Conservation (phyloP, 2,797 vertebrate species). For the Siniperca obscura region DNA sequence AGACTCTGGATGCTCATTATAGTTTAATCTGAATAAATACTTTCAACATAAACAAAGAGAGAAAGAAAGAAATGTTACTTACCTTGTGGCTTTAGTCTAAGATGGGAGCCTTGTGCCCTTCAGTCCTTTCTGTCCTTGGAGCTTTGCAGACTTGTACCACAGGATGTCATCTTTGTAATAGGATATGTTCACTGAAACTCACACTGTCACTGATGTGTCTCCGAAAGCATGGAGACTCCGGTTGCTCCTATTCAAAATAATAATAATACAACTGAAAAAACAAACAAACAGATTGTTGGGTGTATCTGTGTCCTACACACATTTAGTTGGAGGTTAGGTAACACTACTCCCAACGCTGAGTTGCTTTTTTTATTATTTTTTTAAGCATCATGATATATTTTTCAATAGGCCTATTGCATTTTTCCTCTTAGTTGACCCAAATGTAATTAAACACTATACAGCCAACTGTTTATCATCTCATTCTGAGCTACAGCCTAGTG, state of each 20-base stretch:
- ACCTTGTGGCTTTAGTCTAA: constrained; percentile 48
- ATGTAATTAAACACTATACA: background rate
- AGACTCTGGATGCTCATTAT: background rate
- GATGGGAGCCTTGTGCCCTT: constrained; percentile 37
- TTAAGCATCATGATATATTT: background rate
- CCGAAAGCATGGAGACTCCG: constrained; percentile 18
- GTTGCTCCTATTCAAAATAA: constrained; percentile 6
- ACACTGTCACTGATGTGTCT: constrained; percentile 61
- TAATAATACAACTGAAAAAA: background rate
- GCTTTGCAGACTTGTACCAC: constrained; percentile 40
- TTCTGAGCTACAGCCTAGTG: background rate
- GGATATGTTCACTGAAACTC: constrained; percentile 73
- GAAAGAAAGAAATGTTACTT: background rate
- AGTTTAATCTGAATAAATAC: background rate
- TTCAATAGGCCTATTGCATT: background rate
- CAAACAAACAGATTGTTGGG: background rate
- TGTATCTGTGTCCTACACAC: background rate
- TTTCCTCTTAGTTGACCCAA: background rate
- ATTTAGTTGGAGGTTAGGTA: background rate
- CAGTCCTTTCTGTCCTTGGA: constrained; percentile 38
- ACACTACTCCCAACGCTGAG: background rate
- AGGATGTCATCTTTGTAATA: constrained; percentile 67
- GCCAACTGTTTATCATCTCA: background rate
- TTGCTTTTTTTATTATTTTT: background rate
- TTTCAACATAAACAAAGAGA: background rate